A percentile compares a stretch with the other conserved stretches of the same genome.
Conservation (phyloP, 2,888 invertebrate genomes). For the Rugalucina vietnamica region DNA sequence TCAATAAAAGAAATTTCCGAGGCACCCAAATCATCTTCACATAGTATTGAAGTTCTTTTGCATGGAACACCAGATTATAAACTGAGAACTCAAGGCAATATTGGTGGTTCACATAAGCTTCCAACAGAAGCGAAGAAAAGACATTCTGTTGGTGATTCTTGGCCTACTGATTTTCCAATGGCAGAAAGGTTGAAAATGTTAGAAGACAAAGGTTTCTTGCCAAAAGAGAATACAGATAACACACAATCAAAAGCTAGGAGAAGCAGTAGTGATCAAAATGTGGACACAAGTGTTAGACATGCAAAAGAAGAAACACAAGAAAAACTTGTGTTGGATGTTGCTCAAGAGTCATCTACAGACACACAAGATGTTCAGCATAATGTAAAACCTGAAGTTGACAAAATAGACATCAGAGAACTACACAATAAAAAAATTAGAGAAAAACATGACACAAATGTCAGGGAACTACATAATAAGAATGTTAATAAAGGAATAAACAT, state of each 20-base stretch:
- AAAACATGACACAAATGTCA: background rate
- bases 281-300: conserved; percentile 14
- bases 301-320: background rate
- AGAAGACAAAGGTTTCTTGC: conserved; percentile 54
- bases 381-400: background rate
- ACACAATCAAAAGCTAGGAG: background rate
- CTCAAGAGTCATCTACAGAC: background rate
- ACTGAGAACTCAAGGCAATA: background rate
- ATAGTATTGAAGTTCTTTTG: conserved; percentile 79
- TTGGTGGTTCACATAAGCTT: conserved; percentile 52
- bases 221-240: conserved; percentile 17
- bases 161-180: conserved; percentile 54
- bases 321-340: background rate
- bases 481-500: background rate
- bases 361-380: background rate
- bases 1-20: conserved; percentile 65
- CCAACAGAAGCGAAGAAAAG: conserved; percentile 26
- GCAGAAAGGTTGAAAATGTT: conserved; percentile 44
- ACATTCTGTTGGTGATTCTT: conserved; percentile 42
- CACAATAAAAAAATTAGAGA: background rate
- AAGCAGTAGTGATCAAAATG: background rate
- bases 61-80: conserved; percentile 53
- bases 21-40: conserved; percentile 69
- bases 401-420: background rate
- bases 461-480: background rate